Evolutionary conservation across 2,888 invertebrate genomes (phyloP).

Genomic region (Plutella xylostella): DNA sequence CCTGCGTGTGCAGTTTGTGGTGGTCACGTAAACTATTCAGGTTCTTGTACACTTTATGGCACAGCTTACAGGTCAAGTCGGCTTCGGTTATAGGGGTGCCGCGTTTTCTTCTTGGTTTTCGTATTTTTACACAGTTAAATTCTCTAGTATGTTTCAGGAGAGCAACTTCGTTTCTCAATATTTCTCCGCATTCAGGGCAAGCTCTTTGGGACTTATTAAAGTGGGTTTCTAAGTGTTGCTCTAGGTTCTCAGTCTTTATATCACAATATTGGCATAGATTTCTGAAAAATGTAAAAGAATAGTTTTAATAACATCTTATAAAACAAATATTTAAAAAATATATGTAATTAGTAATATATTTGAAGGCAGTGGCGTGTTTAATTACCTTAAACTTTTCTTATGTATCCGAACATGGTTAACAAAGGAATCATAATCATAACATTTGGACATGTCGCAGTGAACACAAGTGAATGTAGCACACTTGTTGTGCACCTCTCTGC

Average conservation of each 20-base stretch:
- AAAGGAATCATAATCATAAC: conserved; percentile 66
- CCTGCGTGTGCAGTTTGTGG: conserved; percentile 68
- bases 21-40: conserved; percentile 55
- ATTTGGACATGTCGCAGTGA: conserved; percentile 67
- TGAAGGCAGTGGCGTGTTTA: no score
- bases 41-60: conserved; percentile 50
- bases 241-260: conserved; percentile 3
- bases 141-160: conserved; percentile 37
- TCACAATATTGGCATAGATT: conserved; percentile 25
- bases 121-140: conserved; percentile 33
- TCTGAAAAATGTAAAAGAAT: conserved; percentile 26
- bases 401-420: conserved; percentile 74
- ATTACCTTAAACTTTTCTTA: conserved; percentile 71
- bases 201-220: conserved; percentile 29
- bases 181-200: conserved; percentile 45
- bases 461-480: conserved; percentile 74
- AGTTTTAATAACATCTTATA: background rate
- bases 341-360: no score
- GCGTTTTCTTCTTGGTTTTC: conserved; percentile 39
- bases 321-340: background rate
- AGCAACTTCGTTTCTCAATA: conserved; percentile 37
- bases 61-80: conserved; percentile 47
- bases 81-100: conserved; percentile 48
- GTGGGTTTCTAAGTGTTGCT: conserved; percentile 34
- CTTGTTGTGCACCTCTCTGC: conserved; percentile 71